phyloP scores from a whole-genome alignment of 2,113 vertebrate species.

The Coregonus clupeaformis region DNA sequence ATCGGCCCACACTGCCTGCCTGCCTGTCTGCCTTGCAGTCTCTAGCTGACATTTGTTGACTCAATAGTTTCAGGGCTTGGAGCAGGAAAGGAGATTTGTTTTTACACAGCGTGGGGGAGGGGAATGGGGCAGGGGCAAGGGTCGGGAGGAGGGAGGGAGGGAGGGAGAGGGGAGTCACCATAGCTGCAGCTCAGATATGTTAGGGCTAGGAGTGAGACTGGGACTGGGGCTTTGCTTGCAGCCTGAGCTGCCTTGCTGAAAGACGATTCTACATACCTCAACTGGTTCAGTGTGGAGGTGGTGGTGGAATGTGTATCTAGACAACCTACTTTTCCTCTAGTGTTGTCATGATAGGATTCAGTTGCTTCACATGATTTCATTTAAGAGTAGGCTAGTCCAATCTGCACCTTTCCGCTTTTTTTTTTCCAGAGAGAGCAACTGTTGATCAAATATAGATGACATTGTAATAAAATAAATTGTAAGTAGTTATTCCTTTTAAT shows the following conservation, averaged over 20 bases:
- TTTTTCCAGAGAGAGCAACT: too few species aligned
- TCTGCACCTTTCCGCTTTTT: not conserved
- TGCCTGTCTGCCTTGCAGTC: not conserved
- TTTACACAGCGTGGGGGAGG: conserved; percentile 70
- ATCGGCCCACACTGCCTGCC: conserved; percentile 46
- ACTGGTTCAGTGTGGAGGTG: not conserved
- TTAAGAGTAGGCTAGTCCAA: not conserved
- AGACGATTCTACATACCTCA: not conserved
- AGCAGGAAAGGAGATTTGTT: conserved; percentile 77
- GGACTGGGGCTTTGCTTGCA: not conserved
- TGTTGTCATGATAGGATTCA: not conserved
- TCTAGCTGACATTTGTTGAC: conserved; percentile 76
- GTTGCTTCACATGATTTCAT: not conserved
- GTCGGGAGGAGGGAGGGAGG: conserved; percentile 46
- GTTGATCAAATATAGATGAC: too few species aligned
- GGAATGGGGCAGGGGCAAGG: conserved; percentile 36
- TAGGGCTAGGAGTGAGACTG: not conserved
- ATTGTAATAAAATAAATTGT: too few species aligned
- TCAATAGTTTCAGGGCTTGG: conserved; percentile 71
- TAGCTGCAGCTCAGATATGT: conserved; percentile 40
- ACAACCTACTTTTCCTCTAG: too few species aligned
- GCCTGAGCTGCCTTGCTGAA: conserved; percentile 14
- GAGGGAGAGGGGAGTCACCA: conserved; percentile 51
- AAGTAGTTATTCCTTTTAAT: too few species aligned
- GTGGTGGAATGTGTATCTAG: too few species aligned